phyloP scores from a whole-genome alignment of 2,113 vertebrate genomes.

The Lampris megalopsis region DNA sequence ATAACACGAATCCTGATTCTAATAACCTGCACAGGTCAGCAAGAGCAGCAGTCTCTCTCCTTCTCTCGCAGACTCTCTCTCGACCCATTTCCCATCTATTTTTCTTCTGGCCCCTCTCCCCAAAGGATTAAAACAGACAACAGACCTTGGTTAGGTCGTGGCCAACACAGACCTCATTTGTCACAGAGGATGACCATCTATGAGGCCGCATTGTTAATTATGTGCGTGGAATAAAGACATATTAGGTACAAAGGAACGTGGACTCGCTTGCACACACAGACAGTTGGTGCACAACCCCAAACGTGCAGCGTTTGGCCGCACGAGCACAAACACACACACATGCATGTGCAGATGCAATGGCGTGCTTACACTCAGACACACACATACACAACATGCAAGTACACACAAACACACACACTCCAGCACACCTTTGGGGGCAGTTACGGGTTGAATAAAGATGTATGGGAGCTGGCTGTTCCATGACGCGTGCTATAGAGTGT shows the following conservation, averaged over 20 bases:
- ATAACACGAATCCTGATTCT: constrained; percentile 59
- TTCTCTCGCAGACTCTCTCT: constrained; percentile 10
- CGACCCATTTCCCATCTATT: constrained; percentile 66
- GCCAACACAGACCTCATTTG: constrained; percentile 77
- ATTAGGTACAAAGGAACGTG: constrained; percentile 39
- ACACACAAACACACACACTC: constrained; percentile 11
- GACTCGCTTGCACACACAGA: background rate
- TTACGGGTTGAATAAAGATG: constrained; percentile 69
- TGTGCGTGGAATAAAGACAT: constrained; percentile 67
- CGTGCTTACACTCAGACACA: constrained; percentile 2
- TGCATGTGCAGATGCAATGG: background rate
- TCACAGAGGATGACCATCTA: constrained; percentile 72
- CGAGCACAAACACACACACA: constrained; percentile 27
- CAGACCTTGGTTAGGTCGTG: constrained; percentile 74
- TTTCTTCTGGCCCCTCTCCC: constrained; percentile 51
- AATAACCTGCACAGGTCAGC: constrained; percentile 69
- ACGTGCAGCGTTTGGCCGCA: background rate
- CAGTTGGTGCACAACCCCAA: background rate
- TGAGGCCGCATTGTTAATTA: constrained; percentile 72
- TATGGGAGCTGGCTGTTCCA: constrained; percentile 34
- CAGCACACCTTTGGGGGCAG: constrained; percentile 22
- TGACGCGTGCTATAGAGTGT: constrained; percentile 47
- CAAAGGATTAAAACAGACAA: constrained; percentile 73
- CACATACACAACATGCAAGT: background rate
- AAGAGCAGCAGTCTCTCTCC: constrained; percentile 23